These are phyloP conservation scores for Garra rufa DNA, from an alignment of 2,113 vertebrate genomes.

Conservation along the genomic window DNA sequence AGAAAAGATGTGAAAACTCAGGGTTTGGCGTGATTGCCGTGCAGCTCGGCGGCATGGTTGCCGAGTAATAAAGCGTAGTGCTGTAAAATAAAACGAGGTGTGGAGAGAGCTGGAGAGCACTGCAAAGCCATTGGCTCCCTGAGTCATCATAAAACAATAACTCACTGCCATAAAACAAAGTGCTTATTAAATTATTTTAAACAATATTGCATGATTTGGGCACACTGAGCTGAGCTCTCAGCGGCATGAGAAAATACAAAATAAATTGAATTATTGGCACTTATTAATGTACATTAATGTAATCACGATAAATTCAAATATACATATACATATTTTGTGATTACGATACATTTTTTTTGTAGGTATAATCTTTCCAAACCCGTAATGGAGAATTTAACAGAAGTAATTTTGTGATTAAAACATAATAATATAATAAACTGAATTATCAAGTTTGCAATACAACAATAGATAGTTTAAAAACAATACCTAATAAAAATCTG, in stretches of 20 bases:
- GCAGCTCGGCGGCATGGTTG: slow-evolving; percentile 59
- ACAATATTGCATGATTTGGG: slow-evolving; percentile 67
- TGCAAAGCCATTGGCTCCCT: slow-evolving; percentile 68
- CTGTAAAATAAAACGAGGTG: slow-evolving; percentile 77
- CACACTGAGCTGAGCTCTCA: slow-evolving; percentile 5
- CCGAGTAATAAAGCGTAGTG: slow-evolving; percentile 68
- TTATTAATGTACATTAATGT: neutral
- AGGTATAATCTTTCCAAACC: neutral
- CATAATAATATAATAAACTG: neutral
- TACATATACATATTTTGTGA: neutral
- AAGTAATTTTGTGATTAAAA: neutral
- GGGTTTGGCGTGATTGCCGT: slow-evolving; percentile 50
- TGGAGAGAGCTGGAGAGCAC: slow-evolving; percentile 71
- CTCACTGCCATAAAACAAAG: slow-evolving; percentile 71
- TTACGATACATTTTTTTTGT: neutral
- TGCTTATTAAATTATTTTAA: slow-evolving; percentile 80
- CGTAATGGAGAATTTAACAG: neutral
- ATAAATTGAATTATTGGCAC: slow-evolving; percentile 24
- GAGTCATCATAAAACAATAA: slow-evolving; percentile 74
- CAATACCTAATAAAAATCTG: neutral
- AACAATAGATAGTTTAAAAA: neutral
- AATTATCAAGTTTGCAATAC: neutral
- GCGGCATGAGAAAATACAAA: slow-evolving; percentile 17
- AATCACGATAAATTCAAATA: too few species aligned
- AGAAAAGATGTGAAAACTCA: slow-evolving; percentile 54